These are phyloP conservation scores for Beroe forskalii DNA, from an alignment of 37 sponge, comb jelly and placozoan species.

Conservation along the genomic window DNA sequence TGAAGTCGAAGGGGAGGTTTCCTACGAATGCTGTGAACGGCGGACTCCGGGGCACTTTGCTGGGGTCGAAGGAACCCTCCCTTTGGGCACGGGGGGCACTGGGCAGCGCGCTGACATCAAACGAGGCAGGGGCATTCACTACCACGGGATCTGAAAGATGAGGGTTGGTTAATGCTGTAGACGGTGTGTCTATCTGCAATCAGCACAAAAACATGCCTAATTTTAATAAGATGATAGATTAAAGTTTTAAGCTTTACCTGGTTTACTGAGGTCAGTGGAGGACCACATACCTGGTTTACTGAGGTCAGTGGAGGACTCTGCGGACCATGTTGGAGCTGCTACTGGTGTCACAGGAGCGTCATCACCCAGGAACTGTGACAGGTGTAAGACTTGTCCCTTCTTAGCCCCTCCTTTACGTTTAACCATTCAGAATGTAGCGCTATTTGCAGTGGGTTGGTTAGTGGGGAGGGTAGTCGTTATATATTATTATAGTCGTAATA, in stretches of 20 bases:
- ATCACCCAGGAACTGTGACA: constrained; percentile 59
- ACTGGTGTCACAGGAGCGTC: constrained; percentile 42
- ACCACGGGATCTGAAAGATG: background rate
- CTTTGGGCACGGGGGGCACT: constrained; percentile 86
- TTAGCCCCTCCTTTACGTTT: constrained; percentile 58
- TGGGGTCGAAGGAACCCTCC: constrained; percentile 75
- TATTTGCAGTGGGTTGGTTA: too few relatives aligned
- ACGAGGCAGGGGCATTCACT: background rate
- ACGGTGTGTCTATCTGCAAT: too few relatives aligned
- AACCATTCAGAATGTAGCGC: too few relatives aligned
- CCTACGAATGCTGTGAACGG: constrained; percentile 92
- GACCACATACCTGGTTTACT: constrained; percentile 43
- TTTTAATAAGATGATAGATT: too few relatives aligned
- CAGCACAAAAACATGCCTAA: too few relatives aligned
- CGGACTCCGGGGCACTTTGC: constrained; percentile 80
- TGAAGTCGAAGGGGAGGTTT: constrained; percentile 88
- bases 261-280: too few relatives aligned
- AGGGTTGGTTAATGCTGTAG: too few relatives aligned
- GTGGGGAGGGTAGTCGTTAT: too few relatives aligned
- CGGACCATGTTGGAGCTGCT: constrained; percentile 3
- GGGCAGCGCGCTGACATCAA: constrained; percentile 82
- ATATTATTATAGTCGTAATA: too few relatives aligned
- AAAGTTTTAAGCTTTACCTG: too few relatives aligned
- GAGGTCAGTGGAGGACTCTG: constrained; percentile 29
- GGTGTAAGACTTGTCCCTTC: constrained; percentile 21